Percentiles rank a stretch among this genome's conserved stretches.
Evolutionary conservation across 2,113 vertebrate species (phyloP).

Genomic region (Uria lomvia): DNA sequence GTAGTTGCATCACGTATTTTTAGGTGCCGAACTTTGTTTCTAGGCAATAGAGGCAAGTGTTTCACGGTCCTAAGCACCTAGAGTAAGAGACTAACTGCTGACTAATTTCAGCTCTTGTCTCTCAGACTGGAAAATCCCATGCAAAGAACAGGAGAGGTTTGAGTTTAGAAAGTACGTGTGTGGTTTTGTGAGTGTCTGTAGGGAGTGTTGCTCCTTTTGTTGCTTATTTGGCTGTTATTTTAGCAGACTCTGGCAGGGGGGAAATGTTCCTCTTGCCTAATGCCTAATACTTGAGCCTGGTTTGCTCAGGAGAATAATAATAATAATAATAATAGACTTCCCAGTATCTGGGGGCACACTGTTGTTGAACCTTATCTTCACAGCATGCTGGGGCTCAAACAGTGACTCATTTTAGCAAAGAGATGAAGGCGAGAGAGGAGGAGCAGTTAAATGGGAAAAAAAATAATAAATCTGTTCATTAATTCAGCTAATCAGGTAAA

Average conservation of each 20-base stretch:
- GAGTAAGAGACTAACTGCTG: background rate
- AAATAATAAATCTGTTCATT: background rate
- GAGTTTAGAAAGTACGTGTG: background rate
- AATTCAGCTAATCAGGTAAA: background rate
- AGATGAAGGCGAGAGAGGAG: background rate
- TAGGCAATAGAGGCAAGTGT: background rate
- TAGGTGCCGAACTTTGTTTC: background rate
- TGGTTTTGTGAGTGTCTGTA: background rate
- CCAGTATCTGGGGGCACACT: background rate
- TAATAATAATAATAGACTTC: background rate
- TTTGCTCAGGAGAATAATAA: background rate
- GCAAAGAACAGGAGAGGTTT: background rate
- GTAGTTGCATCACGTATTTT: background rate
- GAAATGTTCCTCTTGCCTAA: background rate
- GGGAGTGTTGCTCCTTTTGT: background rate
- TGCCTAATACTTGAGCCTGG: background rate
- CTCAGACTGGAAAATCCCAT: background rate
- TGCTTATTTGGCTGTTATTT: background rate
- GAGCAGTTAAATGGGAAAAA: background rate
- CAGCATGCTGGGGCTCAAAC: background rate
- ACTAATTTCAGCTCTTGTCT: background rate
- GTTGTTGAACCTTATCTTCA: background rate
- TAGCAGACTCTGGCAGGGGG: background rate
- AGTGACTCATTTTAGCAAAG: background rate
- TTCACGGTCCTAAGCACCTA: background rate